Percentiles rank a stretch among this genome's conserved stretches.
Evolutionary conservation across 2,797 vertebrate genomes (phyloP).

Genomic region (Parotocinclus haroldoi): DNA sequence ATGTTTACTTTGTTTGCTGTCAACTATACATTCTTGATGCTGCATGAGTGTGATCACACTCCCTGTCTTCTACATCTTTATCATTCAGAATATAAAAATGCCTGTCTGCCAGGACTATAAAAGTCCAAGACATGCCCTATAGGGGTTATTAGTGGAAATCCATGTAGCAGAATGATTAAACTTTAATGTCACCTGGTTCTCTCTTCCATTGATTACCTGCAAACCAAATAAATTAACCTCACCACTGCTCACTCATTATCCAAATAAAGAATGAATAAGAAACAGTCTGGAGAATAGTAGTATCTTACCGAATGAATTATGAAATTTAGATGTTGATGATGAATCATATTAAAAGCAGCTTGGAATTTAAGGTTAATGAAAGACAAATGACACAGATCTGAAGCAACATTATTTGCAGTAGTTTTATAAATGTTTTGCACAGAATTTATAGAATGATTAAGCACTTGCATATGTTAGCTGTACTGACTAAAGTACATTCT

Average conservation of each 20-base stretch:
- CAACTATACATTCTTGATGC: no score
- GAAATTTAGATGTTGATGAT: constrained; percentile 10
- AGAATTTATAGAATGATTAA: not conserved
- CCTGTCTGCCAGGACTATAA: constrained; percentile 35
- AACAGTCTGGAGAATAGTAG: constrained; percentile 18
- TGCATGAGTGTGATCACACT: not conserved
- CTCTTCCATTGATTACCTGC: constrained; percentile 33
- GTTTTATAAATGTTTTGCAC: not conserved
- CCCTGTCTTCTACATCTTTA: constrained; percentile 11
- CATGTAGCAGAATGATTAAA: constrained; percentile 66
- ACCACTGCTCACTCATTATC: constrained; percentile 24
- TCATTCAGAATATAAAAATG: constrained; percentile 33
- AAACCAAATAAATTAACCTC: constrained; percentile 34
- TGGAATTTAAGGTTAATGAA: constrained; percentile 18
- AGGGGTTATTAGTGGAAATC: constrained; percentile 68
- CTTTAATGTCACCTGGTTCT: constrained; percentile 65
- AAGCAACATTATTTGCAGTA: not conserved
- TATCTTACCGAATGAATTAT: constrained; percentile 1
- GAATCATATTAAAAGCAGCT: constrained; percentile 4
- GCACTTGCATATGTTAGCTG: not conserved
- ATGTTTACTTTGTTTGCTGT: no score
- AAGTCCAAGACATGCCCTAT: constrained; percentile 50
- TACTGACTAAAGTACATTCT: not conserved
- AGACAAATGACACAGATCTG: not conserved
- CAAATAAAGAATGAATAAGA: constrained; percentile 27